phyloP scores from a whole-genome alignment of 1,140 invertebrate genomes.

The Brachionus rotundiformis region DNA sequence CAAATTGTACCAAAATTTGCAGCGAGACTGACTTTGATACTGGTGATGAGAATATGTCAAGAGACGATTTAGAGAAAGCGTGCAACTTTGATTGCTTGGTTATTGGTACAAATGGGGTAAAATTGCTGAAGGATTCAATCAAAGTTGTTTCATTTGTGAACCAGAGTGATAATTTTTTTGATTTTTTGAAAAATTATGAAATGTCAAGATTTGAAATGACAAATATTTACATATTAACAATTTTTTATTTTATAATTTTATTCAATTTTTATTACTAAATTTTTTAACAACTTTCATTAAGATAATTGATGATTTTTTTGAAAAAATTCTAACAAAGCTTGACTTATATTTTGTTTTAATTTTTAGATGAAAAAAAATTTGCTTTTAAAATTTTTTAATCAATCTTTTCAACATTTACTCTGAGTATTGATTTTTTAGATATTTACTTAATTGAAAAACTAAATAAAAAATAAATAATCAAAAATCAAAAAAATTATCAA shows the following conservation, averaged over 20 bases:
- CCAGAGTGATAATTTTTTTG: neutral
- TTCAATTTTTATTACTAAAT: too few species aligned
- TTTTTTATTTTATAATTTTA: neutral
- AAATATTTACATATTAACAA: neutral
- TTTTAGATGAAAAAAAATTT: too few species aligned
- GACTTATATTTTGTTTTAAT: too few species aligned
- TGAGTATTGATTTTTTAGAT: neutral
- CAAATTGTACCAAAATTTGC: neutral
- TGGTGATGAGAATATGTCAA: neutral
- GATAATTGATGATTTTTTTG: too few species aligned
- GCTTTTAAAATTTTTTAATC: too few species aligned
- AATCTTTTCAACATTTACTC: neutral
- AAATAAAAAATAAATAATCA: neutral
- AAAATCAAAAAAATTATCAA: neutral
- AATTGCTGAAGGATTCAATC: neutral
- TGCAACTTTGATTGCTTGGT: constrained; percentile 17
- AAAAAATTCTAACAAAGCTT: too few species aligned
- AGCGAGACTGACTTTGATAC: neutral
- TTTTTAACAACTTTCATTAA: too few species aligned
- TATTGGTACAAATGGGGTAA: neutral
- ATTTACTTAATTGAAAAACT: neutral
- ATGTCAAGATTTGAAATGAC: neutral
- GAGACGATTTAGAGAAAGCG: neutral
- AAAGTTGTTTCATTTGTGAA: neutral
- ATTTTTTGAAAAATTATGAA: neutral